Evolutionary conservation across 2,113 vertebrate genomes (phyloP), one percentile per base, ranked within the genome.

Genomic region (Gasterosteus nipponicus): DNA sequence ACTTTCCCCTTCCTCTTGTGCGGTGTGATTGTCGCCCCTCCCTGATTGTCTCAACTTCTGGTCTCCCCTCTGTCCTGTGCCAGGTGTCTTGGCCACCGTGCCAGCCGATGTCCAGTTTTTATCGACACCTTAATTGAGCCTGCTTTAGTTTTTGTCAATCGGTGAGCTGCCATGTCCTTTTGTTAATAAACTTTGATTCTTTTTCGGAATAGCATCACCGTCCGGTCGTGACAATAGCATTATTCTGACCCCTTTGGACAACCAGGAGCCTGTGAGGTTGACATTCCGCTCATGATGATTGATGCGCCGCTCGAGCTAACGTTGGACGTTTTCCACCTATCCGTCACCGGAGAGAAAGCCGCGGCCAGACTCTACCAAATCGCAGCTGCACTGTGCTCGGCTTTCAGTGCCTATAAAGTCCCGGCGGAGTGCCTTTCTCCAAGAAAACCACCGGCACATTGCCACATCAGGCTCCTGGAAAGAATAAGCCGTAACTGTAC

Each of bases 211-310:
- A 46, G 15, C 19, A 14, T 53, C 39, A n/a, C n/a, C n/a, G n/a
- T n/a, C n/a, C n/a, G n/a, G n/a, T n/a, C n/a, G n/a, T n/a, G n/a
- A n/a, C n/a, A n/a, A n/a, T n/a, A n/a, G n/a, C n/a, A 57, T 47
- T 53, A 46, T 42, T 26, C 18, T 33, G 10, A n/a, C 56, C 68
- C 22, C 57, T 70, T 39, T 41, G 64, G 54, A 62, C 49, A 33
- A 49, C n/a, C 8, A 1, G 26, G 51, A 11, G 3, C 14, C 59
- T 29, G 12, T 26, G 53, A 71, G 19, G n/a, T 29, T 51, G 51
- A 64, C 2, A 4, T 5, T 60, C 16, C 7, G 56, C 29, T 33
- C 57, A 19, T 10, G 18, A 35, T 35, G 15, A 59, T 19, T 59
- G 31, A 29, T 56, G 15, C 31, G 19, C 8, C 10, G 16, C 35